These are phyloP conservation scores for Melanostigma gelatinosum DNA, from an alignment of 2,113 vertebrate species.

Conservation along the genomic window DNA sequence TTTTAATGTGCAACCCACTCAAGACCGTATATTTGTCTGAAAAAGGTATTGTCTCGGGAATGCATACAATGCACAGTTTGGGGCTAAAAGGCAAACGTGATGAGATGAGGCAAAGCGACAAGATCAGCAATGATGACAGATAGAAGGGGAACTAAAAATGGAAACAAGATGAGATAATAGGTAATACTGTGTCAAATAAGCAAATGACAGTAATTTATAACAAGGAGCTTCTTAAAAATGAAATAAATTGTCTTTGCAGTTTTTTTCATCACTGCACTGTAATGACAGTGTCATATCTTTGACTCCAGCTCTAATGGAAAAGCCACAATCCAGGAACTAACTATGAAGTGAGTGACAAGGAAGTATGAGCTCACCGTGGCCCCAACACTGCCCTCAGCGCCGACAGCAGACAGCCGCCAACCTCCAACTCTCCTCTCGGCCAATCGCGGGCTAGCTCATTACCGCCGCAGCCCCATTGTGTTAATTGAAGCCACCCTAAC, in stretches of 20 bases:
- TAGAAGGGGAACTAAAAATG: conserved; percentile 65
- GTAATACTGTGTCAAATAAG: conserved; percentile 69
- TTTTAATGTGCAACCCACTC: neutral
- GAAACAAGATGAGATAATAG: conserved; percentile 61
- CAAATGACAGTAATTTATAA: conserved; percentile 73
- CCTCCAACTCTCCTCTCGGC: conserved; percentile 73
- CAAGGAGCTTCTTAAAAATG: conserved; percentile 58
- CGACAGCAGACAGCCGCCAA: conserved; percentile 68
- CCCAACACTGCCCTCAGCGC: conserved; percentile 68
- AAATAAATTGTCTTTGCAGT: conserved; percentile 67
- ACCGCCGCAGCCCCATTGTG: conserved; percentile 77
- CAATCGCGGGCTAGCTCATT: conserved; percentile 78
- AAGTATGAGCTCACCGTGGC: conserved; percentile 71
- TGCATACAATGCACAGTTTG: conserved; percentile 1
- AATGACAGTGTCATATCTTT: conserved; percentile 73
- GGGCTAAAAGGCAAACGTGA: conserved; percentile 39
- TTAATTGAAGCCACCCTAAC: conserved; percentile 85
- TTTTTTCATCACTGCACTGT: conserved; percentile 52
- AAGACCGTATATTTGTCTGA: conserved; percentile 28
- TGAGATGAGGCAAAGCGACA: conserved; percentile 19
- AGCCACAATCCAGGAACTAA: conserved; percentile 65
- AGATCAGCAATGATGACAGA: conserved; percentile 56
- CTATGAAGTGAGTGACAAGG: conserved; percentile 71
- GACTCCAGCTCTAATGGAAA: conserved; percentile 73
- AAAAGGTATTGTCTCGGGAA: conserved; percentile 31